These are phyloP conservation scores for Lineus longissimus DNA, from an alignment of 1,140 invertebrate species.

Conservation along the genomic window DNA sequence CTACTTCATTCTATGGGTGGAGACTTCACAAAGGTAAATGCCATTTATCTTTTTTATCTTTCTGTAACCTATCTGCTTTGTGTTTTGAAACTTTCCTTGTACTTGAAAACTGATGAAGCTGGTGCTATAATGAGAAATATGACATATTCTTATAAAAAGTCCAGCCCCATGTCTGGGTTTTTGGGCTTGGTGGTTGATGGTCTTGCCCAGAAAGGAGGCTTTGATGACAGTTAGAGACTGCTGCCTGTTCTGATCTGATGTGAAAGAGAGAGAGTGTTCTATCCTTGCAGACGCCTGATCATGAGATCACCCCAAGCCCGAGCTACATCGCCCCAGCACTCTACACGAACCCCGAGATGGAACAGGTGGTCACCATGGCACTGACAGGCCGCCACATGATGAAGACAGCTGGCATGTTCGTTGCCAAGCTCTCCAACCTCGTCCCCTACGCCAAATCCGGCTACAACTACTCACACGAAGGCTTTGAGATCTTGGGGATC, in stretches of 20 bases:
- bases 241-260: no score
- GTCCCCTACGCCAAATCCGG: conserved; percentile 34
- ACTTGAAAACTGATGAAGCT: no score
- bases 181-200: no score
- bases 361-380: conserved; percentile 40
- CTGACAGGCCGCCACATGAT: conserved; percentile 36
- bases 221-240: no score
- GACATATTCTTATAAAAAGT: no score
- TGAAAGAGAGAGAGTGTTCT: no score
- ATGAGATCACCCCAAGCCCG: conserved; percentile 29
- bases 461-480: conserved; percentile 23
- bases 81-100: no score
- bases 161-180: no score
- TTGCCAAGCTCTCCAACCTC: conserved; percentile 35
- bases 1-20: conserved; percentile 35
- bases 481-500: conserved; percentile 45
- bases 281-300: conserved; percentile 39
- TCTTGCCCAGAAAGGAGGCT: no score
- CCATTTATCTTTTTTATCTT: no score
- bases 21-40: conserved; percentile 38
- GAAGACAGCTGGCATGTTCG: conserved; percentile 37
- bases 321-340: conserved; percentile 31
- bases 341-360: conserved; percentile 40
- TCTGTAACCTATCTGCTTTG: no score
- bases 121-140: no score